Evolutionary conservation across 2,797 vertebrate genomes (phyloP).

Genomic region (Semaprochilodus insignis): DNA sequence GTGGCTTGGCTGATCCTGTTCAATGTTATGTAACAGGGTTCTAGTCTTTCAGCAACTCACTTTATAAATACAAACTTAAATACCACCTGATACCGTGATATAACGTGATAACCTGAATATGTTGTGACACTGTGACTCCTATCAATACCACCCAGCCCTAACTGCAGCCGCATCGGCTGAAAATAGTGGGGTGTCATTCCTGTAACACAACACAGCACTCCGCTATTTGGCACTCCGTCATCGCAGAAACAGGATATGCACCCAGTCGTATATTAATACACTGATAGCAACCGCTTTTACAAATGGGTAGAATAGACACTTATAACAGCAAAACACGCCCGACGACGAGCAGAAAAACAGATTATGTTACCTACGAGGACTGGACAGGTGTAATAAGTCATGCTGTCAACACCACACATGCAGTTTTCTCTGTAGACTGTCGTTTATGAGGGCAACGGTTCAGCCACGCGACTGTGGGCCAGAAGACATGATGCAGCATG

Average conservation of each 20-base stretch:
- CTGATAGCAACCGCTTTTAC: constrained; percentile 23
- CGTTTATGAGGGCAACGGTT: neutral
- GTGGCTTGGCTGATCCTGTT: no score
- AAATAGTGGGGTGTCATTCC: constrained; percentile 35
- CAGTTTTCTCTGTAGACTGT: neutral
- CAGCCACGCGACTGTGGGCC: constrained; percentile 11
- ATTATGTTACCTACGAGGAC: constrained; percentile 26
- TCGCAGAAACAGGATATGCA: constrained; percentile 36
- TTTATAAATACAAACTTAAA: neutral
- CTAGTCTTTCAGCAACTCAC: no score
- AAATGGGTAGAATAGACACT: constrained; percentile 25
- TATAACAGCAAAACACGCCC: constrained; percentile 27
- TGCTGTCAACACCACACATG: constrained; percentile 14
- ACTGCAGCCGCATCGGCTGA: neutral
- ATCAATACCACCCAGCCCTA: no score
- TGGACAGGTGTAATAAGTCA: constrained; percentile 17
- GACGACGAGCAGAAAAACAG: constrained; percentile 12
- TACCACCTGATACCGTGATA: neutral
- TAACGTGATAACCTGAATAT: neutral
- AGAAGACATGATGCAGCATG: neutral
- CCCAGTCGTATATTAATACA: constrained; percentile 38
- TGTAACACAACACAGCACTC: constrained; percentile 12
- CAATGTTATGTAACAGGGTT: no score
- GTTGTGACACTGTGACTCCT: neutral
- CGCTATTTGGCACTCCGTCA: constrained; percentile 16